Conservation (phyloP, 2,888 invertebrate species). For the Priocnemis perturbator region DNA sequence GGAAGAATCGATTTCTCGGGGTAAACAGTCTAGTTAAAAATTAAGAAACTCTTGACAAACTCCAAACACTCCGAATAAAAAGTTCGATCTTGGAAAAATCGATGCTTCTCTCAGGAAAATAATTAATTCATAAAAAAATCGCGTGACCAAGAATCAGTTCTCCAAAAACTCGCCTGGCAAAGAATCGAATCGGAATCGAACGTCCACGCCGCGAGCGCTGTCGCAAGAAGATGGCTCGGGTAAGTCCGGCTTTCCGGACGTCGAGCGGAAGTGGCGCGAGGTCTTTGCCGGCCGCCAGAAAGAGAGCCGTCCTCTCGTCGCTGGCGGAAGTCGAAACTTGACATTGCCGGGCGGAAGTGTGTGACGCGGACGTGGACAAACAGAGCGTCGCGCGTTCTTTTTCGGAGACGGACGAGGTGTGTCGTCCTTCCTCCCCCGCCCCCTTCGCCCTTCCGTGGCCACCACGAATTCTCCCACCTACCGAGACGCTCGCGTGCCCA, state of each 20-base stretch:
- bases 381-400: slow-evolving; percentile 57
- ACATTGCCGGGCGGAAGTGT: slow-evolving; percentile 74
- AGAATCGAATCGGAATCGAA: too few relatives aligned
- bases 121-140: too few relatives aligned
- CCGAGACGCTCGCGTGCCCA: slow-evolving; percentile 55
- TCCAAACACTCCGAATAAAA: too few relatives aligned
- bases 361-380: slow-evolving; percentile 68
- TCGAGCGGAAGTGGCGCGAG: slow-evolving; percentile 36
- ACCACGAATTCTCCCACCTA: slow-evolving; percentile 17
- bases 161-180: too few relatives aligned
- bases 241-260: not conserved
- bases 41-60: too few relatives aligned
- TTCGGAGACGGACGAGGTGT: slow-evolving; percentile 71
- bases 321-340: slow-evolving; percentile 73
- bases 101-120: too few relatives aligned
- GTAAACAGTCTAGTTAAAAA: too few relatives aligned
- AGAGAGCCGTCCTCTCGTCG: slow-evolving; percentile 7
- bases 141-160: too few relatives aligned
- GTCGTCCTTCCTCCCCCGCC: slow-evolving; percentile 51
- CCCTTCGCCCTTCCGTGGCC: not conserved
- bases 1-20: too few relatives aligned
- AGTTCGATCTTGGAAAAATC: too few relatives aligned
- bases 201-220: not conserved
- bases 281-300: slow-evolving; percentile 18
- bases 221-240: slow-evolving; percentile 20